Evolutionary conservation across 2,888 invertebrate species (phyloP).

Genomic region (Rhogogaster chlorosoma): DNA sequence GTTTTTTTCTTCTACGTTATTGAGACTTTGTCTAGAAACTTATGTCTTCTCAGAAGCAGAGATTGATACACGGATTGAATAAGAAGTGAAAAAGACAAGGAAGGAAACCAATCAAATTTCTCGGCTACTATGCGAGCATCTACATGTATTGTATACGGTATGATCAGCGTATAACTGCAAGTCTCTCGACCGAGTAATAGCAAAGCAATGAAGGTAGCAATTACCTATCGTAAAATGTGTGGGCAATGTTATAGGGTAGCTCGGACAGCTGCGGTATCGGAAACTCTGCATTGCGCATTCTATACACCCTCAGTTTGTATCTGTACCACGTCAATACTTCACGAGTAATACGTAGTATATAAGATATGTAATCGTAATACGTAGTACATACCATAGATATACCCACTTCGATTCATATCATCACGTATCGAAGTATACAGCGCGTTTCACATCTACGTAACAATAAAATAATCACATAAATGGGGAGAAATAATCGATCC

Average conservation of each 20-base stretch:
- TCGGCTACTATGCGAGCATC: neutral
- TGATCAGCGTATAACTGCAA: constrained; percentile 1
- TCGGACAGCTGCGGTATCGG: constrained; percentile 56
- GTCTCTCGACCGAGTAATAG: constrained; percentile 54
- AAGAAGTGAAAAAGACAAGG: neutral
- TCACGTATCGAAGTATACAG: neutral
- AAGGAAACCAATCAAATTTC: neutral
- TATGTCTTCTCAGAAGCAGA: neutral
- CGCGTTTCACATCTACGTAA: neutral
- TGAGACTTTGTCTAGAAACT: neutral
- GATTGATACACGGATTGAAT: neutral
- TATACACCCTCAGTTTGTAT: constrained; percentile 2
- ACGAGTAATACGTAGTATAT: neutral
- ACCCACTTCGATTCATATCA: neutral
- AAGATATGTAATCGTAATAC: constrained; percentile 12
- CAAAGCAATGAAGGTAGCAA: constrained; percentile 61
- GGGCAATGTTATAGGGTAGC: constrained; percentile 62
- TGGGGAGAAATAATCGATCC: neutral
- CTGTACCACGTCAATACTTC: constrained; percentile 25
- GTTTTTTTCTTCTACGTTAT: neutral
- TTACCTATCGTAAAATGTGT: constrained; percentile 67
- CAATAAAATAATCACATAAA: neutral
- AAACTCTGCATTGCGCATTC: constrained; percentile 44
- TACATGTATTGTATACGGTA: neutral
- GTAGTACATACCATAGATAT: neutral